Base-by-base conservation (phyloP, 2,888 invertebrate species). In the Teinopalpus imperialis region DNA sequence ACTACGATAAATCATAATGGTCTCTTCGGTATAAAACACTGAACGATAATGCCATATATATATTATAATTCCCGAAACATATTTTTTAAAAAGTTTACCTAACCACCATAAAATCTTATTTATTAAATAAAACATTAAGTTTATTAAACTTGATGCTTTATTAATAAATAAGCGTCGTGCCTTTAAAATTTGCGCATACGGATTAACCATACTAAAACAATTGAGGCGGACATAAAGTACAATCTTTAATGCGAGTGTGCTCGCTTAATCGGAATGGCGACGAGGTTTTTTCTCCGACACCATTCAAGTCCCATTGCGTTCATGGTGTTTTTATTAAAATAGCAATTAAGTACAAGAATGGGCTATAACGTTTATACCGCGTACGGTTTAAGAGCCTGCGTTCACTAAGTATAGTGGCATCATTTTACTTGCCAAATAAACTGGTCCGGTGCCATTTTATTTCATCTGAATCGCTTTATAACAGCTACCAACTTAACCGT, bases 331-430 rank as follows among this genome's bases (percentile, higher is more conserved):
- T 85, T 82, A 81, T 85, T 86, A 83, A 76, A 86, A 85, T 79
- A 80, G 79, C 82, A 85, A 85, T 85, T 86, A 85, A 82, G 70
- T 73, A 70, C 76, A 83, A 85, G 86, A 86, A 86, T 83, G 81
- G 83, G 81, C 74, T 73, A 81, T 86, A 81, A 83, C 66, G 75
- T 81, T 81, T 78, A 81, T 75, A 66, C 69, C 63, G 71, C 63
- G 74, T 73, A 69, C 75, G 74, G 61, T 81, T 82, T 75, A 75
- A 76, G 68, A 72, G 65, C 64, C 50, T 16, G 49, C 62, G 54
- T 59, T 62, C 64, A 63, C 74, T 70, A 68, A 70, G 68, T 56
- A 55, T 60, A 58, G 64, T 68, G 67, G 76, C 70, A 72, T 75
- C 74, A 65, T 66, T 75, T 78, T 74, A 74, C 78, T 70, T 65